phyloP scores from a whole-genome alignment of 1,140 invertebrate species.

The Leptinotarsa defecta region DNA sequence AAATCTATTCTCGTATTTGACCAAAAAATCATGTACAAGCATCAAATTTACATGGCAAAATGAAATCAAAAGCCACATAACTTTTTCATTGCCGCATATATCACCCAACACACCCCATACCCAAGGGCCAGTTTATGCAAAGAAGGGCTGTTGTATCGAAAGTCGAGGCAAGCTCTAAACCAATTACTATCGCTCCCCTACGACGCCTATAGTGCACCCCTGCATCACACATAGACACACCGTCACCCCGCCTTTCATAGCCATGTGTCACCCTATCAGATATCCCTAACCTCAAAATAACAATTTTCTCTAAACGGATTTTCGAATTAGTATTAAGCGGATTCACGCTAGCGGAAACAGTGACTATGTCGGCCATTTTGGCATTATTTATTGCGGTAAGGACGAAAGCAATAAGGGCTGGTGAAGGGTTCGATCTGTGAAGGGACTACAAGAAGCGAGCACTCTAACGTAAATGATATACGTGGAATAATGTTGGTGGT shows the following conservation, averaged over 20 bases:
- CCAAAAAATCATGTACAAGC: too few species aligned
- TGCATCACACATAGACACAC: conserved; percentile 18
- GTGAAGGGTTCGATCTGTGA: conserved; percentile 15
- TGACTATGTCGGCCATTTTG: conserved; percentile 15
- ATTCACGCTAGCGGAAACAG: conserved; percentile 38
- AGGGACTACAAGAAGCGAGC: background rate
- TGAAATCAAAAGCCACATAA: background rate
- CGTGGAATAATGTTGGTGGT: too few species aligned
- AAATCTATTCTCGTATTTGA: too few species aligned
- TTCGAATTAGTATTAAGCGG: conserved; percentile 41
- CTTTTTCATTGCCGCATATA: conserved; percentile 12
- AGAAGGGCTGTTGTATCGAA: conserved; percentile 32
- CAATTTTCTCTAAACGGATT: conserved; percentile 32
- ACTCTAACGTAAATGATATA: background rate
- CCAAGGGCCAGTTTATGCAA: conserved; percentile 23
- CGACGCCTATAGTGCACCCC: conserved; percentile 35
- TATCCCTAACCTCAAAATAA: conserved; percentile 27
- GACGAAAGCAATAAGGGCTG: conserved; percentile 1
- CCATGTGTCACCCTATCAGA: conserved; percentile 41
- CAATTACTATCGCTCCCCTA: conserved; percentile 42
- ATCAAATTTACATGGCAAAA: too few species aligned
- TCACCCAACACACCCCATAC: conserved; percentile 16
- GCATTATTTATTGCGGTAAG: conserved; percentile 8
- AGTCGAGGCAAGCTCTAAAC: conserved; percentile 30
- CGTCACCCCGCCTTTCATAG: conserved; percentile 36